These are phyloP conservation scores for Notodonta ziczac DNA, from an alignment of 2,888 invertebrate genomes.

Conservation along the genomic window DNA sequence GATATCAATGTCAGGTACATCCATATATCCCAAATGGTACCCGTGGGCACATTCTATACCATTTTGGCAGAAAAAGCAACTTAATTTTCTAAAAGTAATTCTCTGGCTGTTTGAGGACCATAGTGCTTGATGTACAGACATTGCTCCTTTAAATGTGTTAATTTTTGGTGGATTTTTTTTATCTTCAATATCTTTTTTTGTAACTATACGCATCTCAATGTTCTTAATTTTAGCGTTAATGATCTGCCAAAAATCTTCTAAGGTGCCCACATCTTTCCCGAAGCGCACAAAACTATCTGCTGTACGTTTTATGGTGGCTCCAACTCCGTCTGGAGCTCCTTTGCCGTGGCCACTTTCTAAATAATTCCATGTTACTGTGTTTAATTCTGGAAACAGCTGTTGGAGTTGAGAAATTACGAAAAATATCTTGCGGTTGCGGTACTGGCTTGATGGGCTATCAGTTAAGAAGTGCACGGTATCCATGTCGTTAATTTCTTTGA, in stretches of 20 bases:
- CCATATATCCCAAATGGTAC: constrained; percentile 13
- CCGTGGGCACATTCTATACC: constrained; percentile 10
- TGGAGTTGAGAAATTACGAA: constrained; percentile 16
- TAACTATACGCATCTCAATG: constrained; percentile 11
- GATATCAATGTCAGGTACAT: constrained; percentile 6
- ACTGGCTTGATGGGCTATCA: constrained; percentile 21
- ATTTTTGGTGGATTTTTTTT: constrained; percentile 11
- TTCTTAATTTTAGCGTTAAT: constrained; percentile 14
- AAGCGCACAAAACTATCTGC: constrained; percentile 35
- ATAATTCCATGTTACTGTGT: constrained; percentile 42
- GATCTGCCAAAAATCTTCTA: constrained; percentile 10
- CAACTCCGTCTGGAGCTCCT: constrained; percentile 51
- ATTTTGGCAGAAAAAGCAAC: constrained; percentile 15
- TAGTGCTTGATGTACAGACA: constrained; percentile 12
- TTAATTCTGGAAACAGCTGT: constrained; percentile 11
- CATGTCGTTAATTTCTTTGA: constrained; percentile 15
- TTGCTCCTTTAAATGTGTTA: constrained; percentile 14
- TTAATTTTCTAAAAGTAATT: constrained; percentile 11
- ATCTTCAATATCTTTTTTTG: constrained; percentile 13
- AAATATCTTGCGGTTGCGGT: constrained; percentile 22
- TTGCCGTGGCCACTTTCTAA: constrained; percentile 52
- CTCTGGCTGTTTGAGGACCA: background rate
- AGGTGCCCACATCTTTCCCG: constrained; percentile 14
- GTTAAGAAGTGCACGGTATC: constrained; percentile 16
- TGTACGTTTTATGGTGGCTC: constrained; percentile 44